Base-by-base conservation (phyloP, 2,797 vertebrate species). In the Crax fasciolata region DNA sequence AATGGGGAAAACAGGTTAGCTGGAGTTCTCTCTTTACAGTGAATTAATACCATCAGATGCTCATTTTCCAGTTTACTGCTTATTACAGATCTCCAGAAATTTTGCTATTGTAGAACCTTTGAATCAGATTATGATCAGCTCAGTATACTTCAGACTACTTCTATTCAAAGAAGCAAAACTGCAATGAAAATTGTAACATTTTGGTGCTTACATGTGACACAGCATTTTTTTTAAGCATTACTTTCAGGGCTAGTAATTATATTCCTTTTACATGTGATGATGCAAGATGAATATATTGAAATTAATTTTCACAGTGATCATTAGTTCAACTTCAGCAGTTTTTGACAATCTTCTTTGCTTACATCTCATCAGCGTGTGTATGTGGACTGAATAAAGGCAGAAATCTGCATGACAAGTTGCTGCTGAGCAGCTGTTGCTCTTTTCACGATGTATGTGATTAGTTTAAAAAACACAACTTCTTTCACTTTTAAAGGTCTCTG, bases 381-480 rank as follows among this genome's bases (percentile, higher is more conserved):
- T 91, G 46, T 93, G 94, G 71, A 70, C 72, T 94, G 92, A 96
- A 94, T 84, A 97, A 93, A 94, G 23, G 61, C 77, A 94, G 71
- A 75, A 94, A 97, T 97, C 96, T 96, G 73, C 82, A 94, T 91
- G 84, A 84, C 68, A 92, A 77, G 54, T 90, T 96, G 70, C 72
- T 94, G 86, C 88, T 95, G 89, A 96, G 92, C 82, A 96, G 96
- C 92, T 96, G 71, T 71, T 97, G 89, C 71, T 82, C 85, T 97
- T 97, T 95, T 95, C 59, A 84, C 46, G 58, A 93, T 95, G 55
- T 67, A 79, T 16, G 12, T 61, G 89, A 93, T 96, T 93, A n/a
- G 92, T 94, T 89, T 96, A 86, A 91, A 96, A 93, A 89, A 93
- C 87, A 73, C 0, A 4, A 84, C 35, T 94, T 94, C 91, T 96